Base-by-base conservation (phyloP, 2,888 invertebrate species). In the Ormyrus pomaceus region DNA sequence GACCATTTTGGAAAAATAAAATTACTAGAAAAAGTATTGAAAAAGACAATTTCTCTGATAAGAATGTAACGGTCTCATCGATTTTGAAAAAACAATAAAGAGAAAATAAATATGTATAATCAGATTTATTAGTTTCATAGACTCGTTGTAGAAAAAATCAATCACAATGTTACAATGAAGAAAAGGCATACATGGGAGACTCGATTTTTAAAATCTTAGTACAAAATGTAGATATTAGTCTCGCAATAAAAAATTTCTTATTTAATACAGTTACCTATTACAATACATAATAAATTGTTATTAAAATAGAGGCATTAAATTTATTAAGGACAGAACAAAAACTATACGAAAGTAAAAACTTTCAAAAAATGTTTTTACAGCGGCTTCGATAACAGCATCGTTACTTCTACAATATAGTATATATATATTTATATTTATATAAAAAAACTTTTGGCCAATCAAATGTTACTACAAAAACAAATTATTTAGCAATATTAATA, bases 281-380 rank as follows among this genome's bases (percentile, higher is more conserved):
- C 72, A n/a, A 72, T 82, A 76, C 50, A 66, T 76, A 73, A 79
- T 79, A 79, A 77, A 79, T 73, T 77, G 65, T 82, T 77, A 74
- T 82, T 82, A 73, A 82, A 77, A 82, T 82, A 77, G 64, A 80
- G 75, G 56, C 64, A 72, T 78, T 70, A 76, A 82, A 75, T 77
- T 75, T 68, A 66, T 82, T 62, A 77, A 69, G 68, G 71, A 81
- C 64, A 50, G 78, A 82, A 79, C 78, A 75, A 74, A 82, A 77
- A 69, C 51, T 65, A 74, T 85, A 84, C 71, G 83, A 84, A 85
- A 86, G 84, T 87, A 87, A 84, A 87, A 87, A 87, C 87, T 85
- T 87, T 87, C 83, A 80, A 85, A 82, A 84, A 85, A 87, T 77
- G 84, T 87, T 87, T 87, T 87, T 87, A 87, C 87, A 85, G 85